Evolutionary conservation across 2,888 invertebrate species (phyloP).

Genomic region (Nomada goodeniana): DNA sequence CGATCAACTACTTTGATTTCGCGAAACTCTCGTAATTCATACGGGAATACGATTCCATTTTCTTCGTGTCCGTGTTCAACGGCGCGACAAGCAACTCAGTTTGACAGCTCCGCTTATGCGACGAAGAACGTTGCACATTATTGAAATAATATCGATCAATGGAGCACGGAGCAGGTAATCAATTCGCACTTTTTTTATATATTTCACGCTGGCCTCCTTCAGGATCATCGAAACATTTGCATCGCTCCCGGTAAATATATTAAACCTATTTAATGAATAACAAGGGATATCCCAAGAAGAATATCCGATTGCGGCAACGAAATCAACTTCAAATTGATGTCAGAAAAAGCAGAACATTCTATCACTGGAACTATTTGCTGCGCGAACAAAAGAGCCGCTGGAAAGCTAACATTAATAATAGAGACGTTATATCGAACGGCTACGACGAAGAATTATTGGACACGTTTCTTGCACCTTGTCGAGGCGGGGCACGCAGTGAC

Average conservation of each 20-base stretch:
- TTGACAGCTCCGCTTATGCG: no score
- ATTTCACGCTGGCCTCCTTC: not conserved
- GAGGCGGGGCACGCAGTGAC: not conserved
- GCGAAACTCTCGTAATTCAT: slow-evolving; percentile 32
- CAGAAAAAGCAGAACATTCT: not conserved
- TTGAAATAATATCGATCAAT: not conserved
- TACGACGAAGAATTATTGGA: slow-evolving; percentile 38
- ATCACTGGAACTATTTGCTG: not conserved
- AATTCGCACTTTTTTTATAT: not conserved
- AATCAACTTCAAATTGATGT: no score
- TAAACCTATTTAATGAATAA: not conserved
- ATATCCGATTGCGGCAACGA: no score
- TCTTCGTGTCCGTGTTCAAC: no score
- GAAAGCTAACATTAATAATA: slow-evolving; percentile 52
- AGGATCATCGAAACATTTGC: not conserved
- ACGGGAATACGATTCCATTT: no score
- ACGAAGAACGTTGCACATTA: no score
- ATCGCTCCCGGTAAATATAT: not conserved
- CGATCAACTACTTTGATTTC: slow-evolving; percentile 34
- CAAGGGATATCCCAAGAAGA: no score
- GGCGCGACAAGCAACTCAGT: no score
- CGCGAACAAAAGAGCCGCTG: not conserved
- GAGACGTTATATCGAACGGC: slow-evolving; percentile 44
- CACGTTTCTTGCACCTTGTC: slow-evolving; percentile 20
- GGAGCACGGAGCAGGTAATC: not conserved